These are phyloP conservation scores for Pocillopora grandis DNA, from an alignment of 92 coral and sea anemone species.

Conservation along the genomic window DNA sequence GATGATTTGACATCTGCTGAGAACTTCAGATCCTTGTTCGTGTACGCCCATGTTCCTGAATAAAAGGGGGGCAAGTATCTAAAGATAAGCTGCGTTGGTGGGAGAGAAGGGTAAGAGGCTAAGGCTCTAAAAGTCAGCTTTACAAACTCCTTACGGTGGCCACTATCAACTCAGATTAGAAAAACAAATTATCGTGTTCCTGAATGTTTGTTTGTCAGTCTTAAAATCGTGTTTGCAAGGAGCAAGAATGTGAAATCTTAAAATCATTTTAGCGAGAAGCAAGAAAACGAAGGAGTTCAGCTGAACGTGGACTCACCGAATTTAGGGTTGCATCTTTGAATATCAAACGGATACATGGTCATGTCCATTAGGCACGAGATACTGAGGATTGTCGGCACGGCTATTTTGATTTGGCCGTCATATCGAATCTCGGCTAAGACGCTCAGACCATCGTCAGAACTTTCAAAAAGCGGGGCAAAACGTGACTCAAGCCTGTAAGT, in stretches of 20 bases:
- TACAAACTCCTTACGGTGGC: no score
- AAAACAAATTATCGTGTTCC: no score
- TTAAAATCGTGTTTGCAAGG: not conserved
- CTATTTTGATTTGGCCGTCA: constrained; percentile 26
- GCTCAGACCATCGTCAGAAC: not conserved
- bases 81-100: no score
- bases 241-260: no score
- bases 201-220: not conserved
- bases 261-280: no score
- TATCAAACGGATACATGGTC: constrained; percentile 47
- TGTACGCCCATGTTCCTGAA: constrained; percentile 44
- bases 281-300: no score
- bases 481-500: constrained; percentile 29
- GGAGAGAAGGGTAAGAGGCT: no score
- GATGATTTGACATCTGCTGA: constrained; percentile 30
- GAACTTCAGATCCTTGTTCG: constrained; percentile 26
- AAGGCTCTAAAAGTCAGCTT: no score
- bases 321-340: constrained; percentile 34
- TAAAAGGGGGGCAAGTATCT: no score
- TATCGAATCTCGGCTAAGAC: not conserved
- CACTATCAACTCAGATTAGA: no score
- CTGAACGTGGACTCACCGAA: constrained; percentile 18
- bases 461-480: constrained; percentile 22
- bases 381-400: constrained; percentile 31
- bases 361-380: constrained; percentile 46